Conservation (phyloP, 2,888 invertebrate genomes). For the Peribatodes rhomboidaria region DNA sequence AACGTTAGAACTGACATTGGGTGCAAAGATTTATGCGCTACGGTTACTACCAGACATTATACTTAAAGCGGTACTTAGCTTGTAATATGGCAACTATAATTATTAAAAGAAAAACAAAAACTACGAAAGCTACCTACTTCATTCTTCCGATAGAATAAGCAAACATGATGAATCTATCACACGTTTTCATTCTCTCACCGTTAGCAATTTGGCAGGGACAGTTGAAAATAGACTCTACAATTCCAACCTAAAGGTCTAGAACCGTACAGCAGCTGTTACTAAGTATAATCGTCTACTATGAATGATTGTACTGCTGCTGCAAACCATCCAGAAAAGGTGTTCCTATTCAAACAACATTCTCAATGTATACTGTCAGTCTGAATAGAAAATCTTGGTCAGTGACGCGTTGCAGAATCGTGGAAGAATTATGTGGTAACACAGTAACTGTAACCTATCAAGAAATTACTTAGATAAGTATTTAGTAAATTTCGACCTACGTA, state of each 20-base stretch:
- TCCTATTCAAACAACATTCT: constrained; percentile 1
- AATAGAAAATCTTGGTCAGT: not conserved
- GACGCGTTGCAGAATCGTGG: not conserved
- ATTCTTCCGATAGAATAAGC: too few relatives aligned
- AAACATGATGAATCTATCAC: too few relatives aligned
- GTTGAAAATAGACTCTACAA: not conserved
- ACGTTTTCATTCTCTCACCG: too few relatives aligned
- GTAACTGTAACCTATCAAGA: too few relatives aligned
- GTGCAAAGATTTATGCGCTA: not conserved
- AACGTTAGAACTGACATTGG: too few relatives aligned
- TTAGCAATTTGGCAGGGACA: not conserved
- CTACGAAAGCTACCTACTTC: too few relatives aligned
- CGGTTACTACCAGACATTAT: not conserved
- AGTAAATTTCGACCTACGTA: too few relatives aligned
- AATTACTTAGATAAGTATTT: too few relatives aligned
- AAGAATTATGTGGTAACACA: not conserved
- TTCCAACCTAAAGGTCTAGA: not conserved
- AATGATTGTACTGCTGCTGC: not conserved
- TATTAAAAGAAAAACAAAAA: too few relatives aligned
- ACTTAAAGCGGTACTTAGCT: too few relatives aligned
- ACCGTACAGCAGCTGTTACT: not conserved
- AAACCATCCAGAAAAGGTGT: not conserved
- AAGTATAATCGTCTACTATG: not conserved
- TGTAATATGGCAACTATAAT: too few relatives aligned
- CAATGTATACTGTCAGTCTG: not conserved